Base-by-base conservation (phyloP, 2,797 vertebrate genomes). In the Cirrhinus molitorella region DNA sequence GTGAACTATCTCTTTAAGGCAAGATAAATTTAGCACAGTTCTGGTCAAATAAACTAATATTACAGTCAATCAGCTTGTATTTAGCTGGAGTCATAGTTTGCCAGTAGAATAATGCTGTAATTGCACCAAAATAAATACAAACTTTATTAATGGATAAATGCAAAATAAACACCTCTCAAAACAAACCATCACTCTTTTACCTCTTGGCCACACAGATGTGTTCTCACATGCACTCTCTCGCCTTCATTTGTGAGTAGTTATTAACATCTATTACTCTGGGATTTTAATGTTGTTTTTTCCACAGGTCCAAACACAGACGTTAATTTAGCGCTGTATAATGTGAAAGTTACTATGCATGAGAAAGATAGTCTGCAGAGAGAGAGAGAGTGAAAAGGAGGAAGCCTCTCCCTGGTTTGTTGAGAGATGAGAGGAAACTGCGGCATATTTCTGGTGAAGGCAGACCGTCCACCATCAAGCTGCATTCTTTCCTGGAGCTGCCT, bases 381-480 rank as follows among this genome's bases (percentile, higher is more conserved):
- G 47, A 77, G 80, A 74, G 80, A 83, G 83, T 80, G 87, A 85
- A 71, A 66, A 68, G 78, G 77, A 85, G 85, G 84, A 86, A 89
- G 87, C 81, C 85, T 87, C 85, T 86, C 87, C 87, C 87, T 81
- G 59, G 71, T 74, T 85, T 83, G 63, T 72, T 85, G 88, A 90
- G 85, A 79, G 88, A 89, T 76, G 85, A 89, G 83, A 70, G 87
- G 87, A 89, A 88, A 88, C 87, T 63, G 71, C 79, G 74, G 81
- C 87, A 89, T 87, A 87, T 90, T 90, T 89, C 83, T 89, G 88
- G 87, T 85, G 21, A 85, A 87, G 75, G 79, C 87, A 85, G 84
- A 78, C 70, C 61, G 63, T 74, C 85, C 43, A 61, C 85, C 85
- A 82, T 87, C 57, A 75, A 51, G 72, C 83, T 71, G 73, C 86